Conservation (phyloP, 2,113 vertebrate species). For the Chaetodon trifascialis region DNA sequence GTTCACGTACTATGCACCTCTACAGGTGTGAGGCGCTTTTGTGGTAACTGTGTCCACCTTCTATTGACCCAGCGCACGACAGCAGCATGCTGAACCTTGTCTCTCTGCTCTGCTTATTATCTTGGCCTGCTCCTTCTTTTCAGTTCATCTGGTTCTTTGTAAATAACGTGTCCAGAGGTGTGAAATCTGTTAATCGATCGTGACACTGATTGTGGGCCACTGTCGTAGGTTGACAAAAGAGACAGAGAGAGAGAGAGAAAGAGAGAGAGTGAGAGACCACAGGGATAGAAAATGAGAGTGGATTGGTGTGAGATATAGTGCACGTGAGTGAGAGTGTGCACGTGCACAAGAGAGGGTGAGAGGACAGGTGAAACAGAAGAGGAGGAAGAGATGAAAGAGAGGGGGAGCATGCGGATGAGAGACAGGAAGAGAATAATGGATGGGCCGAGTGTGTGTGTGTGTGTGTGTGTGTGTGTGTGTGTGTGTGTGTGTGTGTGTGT, state of each 20-base stretch:
- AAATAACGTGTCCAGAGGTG: conserved; percentile 43
- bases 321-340: conserved; percentile 52
- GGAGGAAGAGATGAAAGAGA: conserved; percentile 51
- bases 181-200: conserved; percentile 72
- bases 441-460: background rate
- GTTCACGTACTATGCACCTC: conserved; percentile 7
- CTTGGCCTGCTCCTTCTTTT: conserved; percentile 21
- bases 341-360: conserved; percentile 28
- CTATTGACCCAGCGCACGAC: conserved; percentile 9
- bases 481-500: conserved; percentile 1
- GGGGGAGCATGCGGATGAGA: conserved; percentile 38
- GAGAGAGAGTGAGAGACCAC: background rate
- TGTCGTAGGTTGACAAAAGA: conserved; percentile 13
- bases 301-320: conserved; percentile 32
- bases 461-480: background rate
- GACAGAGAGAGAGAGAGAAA: conserved; percentile 6
- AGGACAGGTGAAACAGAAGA: conserved; percentile 24
- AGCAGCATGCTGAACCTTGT: conserved; percentile 8
- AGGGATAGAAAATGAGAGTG: conserved; percentile 1
- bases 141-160: conserved; percentile 47
- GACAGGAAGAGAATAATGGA: conserved; percentile 46
- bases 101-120: conserved; percentile 24
- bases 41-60: conserved; percentile 13
- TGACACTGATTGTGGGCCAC: conserved; percentile 58
- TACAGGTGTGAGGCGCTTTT: conserved; percentile 5